Conservation (phyloP, 2,113 vertebrate genomes). For the cattle (Bos taurus) region DNA sequence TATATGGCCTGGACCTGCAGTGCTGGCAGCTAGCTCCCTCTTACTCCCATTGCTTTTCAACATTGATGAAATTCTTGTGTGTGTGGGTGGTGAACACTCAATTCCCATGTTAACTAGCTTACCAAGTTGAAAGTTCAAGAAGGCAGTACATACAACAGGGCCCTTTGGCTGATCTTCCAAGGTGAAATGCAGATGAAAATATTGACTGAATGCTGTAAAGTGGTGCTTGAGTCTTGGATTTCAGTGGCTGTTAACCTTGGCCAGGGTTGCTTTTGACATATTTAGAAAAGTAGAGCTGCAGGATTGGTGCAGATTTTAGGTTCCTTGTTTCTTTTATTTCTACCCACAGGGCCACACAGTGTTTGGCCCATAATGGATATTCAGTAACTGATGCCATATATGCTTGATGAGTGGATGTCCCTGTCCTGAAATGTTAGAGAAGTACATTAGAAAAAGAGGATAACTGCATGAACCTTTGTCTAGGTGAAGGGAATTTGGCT, state of each 20-base stretch:
- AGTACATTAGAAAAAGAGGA: neutral
- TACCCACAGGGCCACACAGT: neutral
- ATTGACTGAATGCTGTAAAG: neutral
- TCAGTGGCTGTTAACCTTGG: neutral
- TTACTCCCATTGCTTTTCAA: neutral
- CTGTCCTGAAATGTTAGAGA: neutral
- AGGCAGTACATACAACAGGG: neutral
- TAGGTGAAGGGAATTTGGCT: constrained; percentile 75
- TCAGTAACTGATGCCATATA: neutral
- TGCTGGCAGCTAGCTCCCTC: neutral
- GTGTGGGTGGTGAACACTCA: constrained; percentile 1
- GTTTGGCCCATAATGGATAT: neutral
- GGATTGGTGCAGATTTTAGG: neutral
- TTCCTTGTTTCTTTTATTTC: neutral
- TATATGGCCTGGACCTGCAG: neutral
- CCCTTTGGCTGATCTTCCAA: neutral
- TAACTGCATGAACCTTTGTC: neutral
- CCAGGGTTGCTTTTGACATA: neutral
- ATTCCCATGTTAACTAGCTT: neutral
- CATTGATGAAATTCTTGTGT: constrained; percentile 42
- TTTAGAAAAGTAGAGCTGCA: neutral
- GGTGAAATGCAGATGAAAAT: neutral
- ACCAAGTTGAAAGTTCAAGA: constrained; percentile 35
- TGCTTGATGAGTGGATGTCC: neutral
- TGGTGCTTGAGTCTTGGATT: neutral